phyloP scores from a whole-genome alignment of 2,888 invertebrate species.

The Agrochola lychnidis region DNA sequence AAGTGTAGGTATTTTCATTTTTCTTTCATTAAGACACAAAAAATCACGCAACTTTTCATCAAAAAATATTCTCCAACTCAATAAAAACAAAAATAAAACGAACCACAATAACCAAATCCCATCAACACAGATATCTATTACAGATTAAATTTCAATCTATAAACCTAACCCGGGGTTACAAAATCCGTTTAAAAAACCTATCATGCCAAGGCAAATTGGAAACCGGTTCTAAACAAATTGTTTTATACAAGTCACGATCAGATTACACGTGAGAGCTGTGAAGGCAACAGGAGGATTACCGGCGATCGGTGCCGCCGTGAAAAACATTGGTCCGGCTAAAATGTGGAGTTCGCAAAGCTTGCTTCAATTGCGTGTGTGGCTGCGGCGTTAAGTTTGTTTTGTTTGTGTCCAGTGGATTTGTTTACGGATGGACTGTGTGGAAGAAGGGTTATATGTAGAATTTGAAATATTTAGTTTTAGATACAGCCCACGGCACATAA shows the following conservation, averaged over 20 bases:
- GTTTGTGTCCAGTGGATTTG: conserved; percentile 20
- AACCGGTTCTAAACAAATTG: conserved; percentile 78
- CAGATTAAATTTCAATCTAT: conserved; percentile 71
- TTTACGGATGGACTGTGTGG: conserved; percentile 17
- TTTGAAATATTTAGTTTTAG: neutral
- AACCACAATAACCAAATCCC: conserved; percentile 37
- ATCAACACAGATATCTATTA: conserved; percentile 60
- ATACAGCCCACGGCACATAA: neutral
- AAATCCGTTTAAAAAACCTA: conserved; percentile 74
- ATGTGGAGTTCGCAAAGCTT: conserved; percentile 51
- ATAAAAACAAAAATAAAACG: conserved; percentile 13
- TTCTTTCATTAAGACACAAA: neutral
- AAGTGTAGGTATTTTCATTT: neutral
- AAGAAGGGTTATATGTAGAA: no score
- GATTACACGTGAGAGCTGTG: conserved; percentile 70
- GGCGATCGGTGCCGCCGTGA: conserved; percentile 63
- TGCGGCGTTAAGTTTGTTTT: conserved; percentile 19
- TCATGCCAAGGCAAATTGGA: conserved; percentile 77
- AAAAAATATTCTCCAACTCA: neutral
- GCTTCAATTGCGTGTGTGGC: conserved; percentile 46
- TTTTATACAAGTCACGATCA: conserved; percentile 78
- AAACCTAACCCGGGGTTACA: conserved; percentile 67
- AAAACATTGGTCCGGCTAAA: conserved; percentile 64
- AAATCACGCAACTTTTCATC: neutral
- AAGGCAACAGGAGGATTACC: conserved; percentile 70